Conservation (phyloP, 35 echinoderm and acorn worm species). For the Ophiothrix spiculata region DNA sequence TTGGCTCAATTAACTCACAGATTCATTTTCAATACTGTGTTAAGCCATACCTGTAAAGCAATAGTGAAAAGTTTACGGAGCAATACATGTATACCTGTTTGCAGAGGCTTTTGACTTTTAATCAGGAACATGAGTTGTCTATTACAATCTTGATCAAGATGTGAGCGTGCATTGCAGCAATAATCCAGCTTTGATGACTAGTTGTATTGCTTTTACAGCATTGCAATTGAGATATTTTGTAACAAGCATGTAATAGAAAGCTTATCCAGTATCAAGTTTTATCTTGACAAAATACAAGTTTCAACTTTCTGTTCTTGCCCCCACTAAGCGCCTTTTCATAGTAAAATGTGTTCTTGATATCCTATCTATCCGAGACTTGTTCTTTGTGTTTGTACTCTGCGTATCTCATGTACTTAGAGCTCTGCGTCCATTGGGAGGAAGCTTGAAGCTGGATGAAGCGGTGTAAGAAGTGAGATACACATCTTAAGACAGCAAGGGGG, state of each 20-base stretch:
- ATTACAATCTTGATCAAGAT: not conserved
- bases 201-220: not conserved
- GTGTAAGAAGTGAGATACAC: not conserved
- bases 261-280: not conserved
- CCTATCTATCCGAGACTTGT: not conserved
- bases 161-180: not conserved
- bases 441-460: conserved; percentile 4
- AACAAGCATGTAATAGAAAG: not conserved
- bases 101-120: not conserved
- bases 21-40: not conserved
- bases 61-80: not conserved
- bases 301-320: not conserved
- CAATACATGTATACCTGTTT: too few species aligned
- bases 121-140: not conserved
- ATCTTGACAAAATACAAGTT: not conserved
- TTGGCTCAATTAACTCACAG: not conserved
- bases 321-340: conserved; percentile 5
- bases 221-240: not conserved
- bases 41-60: too few species aligned
- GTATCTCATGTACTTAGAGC: conserved; percentile 4
- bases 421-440: not conserved
- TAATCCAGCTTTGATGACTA: not conserved
- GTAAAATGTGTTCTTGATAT: not conserved
- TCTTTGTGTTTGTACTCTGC: conserved; percentile 6
- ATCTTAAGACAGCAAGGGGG: conserved; percentile 14